A percentile compares a stretch with the other conserved stretches of the same genome.
These are phyloP conservation scores for Meloidogyne floridensis DNA, from an alignment of 1,140 invertebrate species.

Conservation along the genomic window DNA sequence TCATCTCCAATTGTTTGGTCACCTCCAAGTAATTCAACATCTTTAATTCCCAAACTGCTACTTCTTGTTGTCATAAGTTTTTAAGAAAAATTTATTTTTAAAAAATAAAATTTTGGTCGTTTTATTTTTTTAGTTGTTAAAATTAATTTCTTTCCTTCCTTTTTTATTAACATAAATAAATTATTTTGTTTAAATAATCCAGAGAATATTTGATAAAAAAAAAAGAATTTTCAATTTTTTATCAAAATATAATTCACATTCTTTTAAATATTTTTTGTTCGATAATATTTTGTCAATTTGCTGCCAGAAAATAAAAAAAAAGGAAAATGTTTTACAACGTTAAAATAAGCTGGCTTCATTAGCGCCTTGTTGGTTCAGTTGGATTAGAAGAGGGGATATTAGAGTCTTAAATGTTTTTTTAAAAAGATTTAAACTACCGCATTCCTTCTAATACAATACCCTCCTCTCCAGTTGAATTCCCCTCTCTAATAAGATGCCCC, in stretches of 20 bases:
- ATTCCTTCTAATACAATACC: too few species aligned
- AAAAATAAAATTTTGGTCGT: too few species aligned
- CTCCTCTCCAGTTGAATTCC: too few species aligned
- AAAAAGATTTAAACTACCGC: too few species aligned
- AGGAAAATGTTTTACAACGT: not conserved
- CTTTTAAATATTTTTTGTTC: not conserved
- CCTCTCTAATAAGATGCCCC: too few species aligned
- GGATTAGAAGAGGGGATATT: not conserved
- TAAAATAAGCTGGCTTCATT: conserved; percentile 6
- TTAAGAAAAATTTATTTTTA: not conserved
- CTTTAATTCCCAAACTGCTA: conserved; percentile 9
- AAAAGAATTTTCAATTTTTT: too few species aligned
- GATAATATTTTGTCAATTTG: not conserved
- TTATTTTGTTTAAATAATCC: too few species aligned
- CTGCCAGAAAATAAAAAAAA: not conserved
- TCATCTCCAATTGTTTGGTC: conserved; percentile 8
- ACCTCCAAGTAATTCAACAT: conserved; percentile 8
- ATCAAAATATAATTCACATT: not conserved
- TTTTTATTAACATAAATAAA: not conserved
- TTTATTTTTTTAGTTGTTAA: too few species aligned
- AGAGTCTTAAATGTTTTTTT: not conserved
- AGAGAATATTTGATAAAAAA: too few species aligned
- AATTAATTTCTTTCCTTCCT: not conserved
- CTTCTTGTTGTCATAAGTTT: not conserved
- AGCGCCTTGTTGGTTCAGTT: conserved; percentile 7